Evolutionary conservation across 2,888 invertebrate genomes (phyloP).

Genomic region (Alviniconcha strummeri): DNA sequence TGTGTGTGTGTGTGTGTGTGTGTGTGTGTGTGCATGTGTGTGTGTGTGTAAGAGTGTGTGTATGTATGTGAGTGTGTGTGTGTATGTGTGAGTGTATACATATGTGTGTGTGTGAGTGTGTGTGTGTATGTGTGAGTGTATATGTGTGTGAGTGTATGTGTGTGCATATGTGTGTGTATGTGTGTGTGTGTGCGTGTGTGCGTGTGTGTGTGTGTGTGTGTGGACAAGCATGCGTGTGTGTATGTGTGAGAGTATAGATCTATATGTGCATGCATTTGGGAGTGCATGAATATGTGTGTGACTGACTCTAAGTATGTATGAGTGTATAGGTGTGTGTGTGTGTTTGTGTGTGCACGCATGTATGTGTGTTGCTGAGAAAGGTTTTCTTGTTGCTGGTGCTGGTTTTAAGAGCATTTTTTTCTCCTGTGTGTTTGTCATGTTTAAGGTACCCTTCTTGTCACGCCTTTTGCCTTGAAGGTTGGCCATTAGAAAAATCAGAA

Average conservation of each 20-base stretch:
- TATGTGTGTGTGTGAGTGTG: too few species aligned
- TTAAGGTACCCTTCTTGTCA: too few species aligned
- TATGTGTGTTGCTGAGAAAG: too few species aligned
- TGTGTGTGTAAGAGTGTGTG: not conserved
- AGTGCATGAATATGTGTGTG: not conserved
- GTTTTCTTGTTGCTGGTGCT: too few species aligned
- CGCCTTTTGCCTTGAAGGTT: too few species aligned
- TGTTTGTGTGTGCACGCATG: not conserved
- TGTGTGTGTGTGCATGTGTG: not conserved
- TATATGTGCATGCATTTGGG: not conserved
- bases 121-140: not conserved
- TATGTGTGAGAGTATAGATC: not conserved
- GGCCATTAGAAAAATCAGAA: too few species aligned
- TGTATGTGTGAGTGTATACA: too few species aligned
- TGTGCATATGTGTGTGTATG: not conserved
- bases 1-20: not conserved
- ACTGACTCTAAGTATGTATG: not conserved
- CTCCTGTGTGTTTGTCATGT: too few species aligned
- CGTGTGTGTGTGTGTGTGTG: not conserved
- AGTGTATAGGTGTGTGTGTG: not conserved
- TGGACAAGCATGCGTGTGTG: not conserved
- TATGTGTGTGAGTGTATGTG: not conserved
- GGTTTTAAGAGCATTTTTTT: too few species aligned
- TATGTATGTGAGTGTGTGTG: too few species aligned
- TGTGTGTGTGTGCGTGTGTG: slow-evolving; percentile 12